phyloP scores from a whole-genome alignment of 2,113 vertebrate species.

The Varanus salvator region DNA sequence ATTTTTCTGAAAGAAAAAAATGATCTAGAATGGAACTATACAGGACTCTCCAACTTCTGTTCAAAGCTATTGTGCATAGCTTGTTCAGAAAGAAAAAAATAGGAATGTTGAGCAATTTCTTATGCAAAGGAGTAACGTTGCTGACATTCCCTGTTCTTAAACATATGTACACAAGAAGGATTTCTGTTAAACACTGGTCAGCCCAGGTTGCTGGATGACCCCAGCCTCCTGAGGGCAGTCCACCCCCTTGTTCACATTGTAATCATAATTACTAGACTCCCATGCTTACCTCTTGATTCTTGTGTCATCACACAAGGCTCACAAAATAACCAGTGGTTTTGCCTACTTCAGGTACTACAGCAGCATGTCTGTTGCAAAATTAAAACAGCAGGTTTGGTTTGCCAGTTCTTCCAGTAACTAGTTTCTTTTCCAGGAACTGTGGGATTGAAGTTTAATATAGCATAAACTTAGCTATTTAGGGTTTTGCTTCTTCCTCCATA shows the following conservation, averaged over 20 bases:
- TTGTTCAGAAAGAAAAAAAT: background rate
- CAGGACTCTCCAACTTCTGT: background rate
- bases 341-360: background rate
- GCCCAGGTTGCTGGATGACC: background rate
- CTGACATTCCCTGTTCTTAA: background rate
- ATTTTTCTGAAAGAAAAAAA: background rate
- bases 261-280: background rate
- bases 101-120: background rate
- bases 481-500: fast-evolving
- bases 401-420: slow-evolving; percentile 22
- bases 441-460: slow-evolving; percentile 21
- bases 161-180: too few species aligned
- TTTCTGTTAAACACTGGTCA: background rate
- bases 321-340: slow-evolving; percentile 13
- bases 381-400: slow-evolving; percentile 7
- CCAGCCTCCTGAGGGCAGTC: background rate
- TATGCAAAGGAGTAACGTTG: background rate
- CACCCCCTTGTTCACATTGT: background rate
- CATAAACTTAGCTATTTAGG: background rate
- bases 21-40: background rate
- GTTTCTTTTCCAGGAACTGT: slow-evolving; percentile 45
- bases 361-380: slow-evolving; percentile 4
- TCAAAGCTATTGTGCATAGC: background rate
- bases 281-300: background rate
- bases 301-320: background rate